Base-by-base conservation (phyloP, 92 coral and sea anemone genomes). In the Siderastrea siderea region DNA sequence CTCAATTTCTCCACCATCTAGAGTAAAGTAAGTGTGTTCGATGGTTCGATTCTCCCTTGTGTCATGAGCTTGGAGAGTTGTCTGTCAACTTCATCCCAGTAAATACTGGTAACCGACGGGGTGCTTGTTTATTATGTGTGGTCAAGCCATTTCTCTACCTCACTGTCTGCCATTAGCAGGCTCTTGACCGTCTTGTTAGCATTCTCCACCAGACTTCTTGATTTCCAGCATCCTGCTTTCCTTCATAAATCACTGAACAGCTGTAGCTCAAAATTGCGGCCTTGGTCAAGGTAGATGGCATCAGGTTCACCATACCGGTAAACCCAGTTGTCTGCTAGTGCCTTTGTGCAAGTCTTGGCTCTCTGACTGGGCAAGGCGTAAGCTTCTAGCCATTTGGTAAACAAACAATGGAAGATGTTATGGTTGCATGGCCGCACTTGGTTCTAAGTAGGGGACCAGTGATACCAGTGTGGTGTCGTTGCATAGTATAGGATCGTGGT, bases 331-430 rank as follows among this genome's bases (percentile, higher is more conserved):
- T 89, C 84, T 19, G 85, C 90, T 3, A 89, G 48, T 7, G 84
- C 84, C 9, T 68, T n/a, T 8, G 92, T 89, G 59, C 89, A 82
- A 2, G 88, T 92, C 13, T 86, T 63, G 44, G 92, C 94, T 13
- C 85, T 63, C 60, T 89, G 87, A 68, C 89, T 89, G 1, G 93
- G 84, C 7, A 92, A n/a, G 12, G 92, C 81, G 26, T 49, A 83
- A 11, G 95, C 95, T 69, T 92, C 95, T 4, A 73, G 72, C 95
- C 90, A 92, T 75, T 92, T 92, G 16, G 95, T 88, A 67, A 92
- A 88, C 3, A 75, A 63, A 65, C 89, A 87, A 50, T 82, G 88
- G 5, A 91, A 43, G 10, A 87, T 53, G 67, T 47, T 87, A 11
- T 58, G 46, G 75, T 91, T 91, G 38, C 38, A 26, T 26, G 38